Evolutionary conservation across 2,797 vertebrate genomes (phyloP).

Genomic region (Neoniphon sammara): DNA sequence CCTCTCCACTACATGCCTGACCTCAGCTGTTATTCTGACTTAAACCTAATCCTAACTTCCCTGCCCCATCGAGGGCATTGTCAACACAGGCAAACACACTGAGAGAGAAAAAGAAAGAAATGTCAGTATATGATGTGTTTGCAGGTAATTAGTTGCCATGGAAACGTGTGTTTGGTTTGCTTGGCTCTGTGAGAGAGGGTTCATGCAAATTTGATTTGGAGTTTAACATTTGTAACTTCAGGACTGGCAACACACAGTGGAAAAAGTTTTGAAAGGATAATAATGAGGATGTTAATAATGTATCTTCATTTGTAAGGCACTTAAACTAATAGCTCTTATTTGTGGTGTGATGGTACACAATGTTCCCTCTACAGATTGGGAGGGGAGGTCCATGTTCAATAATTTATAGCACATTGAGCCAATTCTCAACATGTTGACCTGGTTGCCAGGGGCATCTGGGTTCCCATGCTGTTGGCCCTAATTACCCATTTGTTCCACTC

Average conservation of each 20-base stretch:
- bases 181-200: conserved; percentile 23
- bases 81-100: background rate
- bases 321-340: background rate
- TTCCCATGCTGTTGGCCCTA: conserved; percentile 28
- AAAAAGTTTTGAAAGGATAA: background rate
- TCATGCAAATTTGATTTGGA: conserved; percentile 5
- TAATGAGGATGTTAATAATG: background rate
- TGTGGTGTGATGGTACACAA: conserved; percentile 4
- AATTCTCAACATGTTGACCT: conserved; percentile 43
- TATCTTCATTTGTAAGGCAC: background rate
- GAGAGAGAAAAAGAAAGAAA: background rate
- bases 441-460: conserved; percentile 53
- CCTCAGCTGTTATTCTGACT: background rate
- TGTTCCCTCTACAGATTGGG: conserved; percentile 32
- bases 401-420: conserved; percentile 47
- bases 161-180: conserved; percentile 43
- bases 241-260: background rate
- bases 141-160: conserved; percentile 34
- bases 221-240: background rate
- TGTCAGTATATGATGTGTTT: background rate
- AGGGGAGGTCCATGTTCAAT: conserved; percentile 51
- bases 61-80: background rate
- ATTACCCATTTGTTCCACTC: conserved; percentile 23
- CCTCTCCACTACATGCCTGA: background rate
- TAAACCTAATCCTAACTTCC: conserved; percentile 12